A percentile compares a stretch with the other conserved stretches of the same genome.
Conservation (phyloP, 2,888 invertebrate genomes). For the Tipula unca region DNA sequence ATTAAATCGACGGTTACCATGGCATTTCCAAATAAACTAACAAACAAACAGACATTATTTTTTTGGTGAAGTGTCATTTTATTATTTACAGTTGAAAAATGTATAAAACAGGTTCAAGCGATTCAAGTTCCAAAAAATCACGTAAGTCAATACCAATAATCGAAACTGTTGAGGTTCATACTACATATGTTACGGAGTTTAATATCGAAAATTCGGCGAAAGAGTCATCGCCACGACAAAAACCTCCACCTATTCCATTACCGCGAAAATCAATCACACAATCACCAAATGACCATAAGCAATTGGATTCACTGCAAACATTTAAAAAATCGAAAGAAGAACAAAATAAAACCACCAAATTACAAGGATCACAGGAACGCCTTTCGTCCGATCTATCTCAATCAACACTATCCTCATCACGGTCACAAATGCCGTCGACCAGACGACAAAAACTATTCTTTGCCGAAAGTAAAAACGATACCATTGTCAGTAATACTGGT, state of each 20-base stretch:
- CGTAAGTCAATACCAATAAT: neutral
- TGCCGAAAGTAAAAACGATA: neutral
- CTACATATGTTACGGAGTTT: neutral
- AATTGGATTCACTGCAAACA: neutral
- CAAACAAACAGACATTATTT: neutral
- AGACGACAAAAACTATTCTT: neutral
- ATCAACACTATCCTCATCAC: neutral
- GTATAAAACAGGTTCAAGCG: neutral
- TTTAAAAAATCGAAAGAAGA: slow-evolving; percentile 10
- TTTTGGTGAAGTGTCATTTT: neutral
- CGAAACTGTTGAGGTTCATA: neutral
- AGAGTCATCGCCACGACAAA: neutral
- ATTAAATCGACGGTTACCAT: neutral
- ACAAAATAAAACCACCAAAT: neutral
- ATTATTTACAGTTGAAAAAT: neutral
- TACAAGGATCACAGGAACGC: neutral
- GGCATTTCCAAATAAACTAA: neutral
- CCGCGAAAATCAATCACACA: neutral
- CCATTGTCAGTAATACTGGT: slow-evolving; percentile 16
- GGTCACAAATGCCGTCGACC: neutral
- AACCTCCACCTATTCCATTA: neutral
- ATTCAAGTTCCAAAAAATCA: neutral
- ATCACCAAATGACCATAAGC: neutral
- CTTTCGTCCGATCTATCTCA: neutral
- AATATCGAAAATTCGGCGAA: neutral